Base-by-base conservation (phyloP, 2,888 invertebrate genomes). In the Petrolisthes manimaculis region DNA sequence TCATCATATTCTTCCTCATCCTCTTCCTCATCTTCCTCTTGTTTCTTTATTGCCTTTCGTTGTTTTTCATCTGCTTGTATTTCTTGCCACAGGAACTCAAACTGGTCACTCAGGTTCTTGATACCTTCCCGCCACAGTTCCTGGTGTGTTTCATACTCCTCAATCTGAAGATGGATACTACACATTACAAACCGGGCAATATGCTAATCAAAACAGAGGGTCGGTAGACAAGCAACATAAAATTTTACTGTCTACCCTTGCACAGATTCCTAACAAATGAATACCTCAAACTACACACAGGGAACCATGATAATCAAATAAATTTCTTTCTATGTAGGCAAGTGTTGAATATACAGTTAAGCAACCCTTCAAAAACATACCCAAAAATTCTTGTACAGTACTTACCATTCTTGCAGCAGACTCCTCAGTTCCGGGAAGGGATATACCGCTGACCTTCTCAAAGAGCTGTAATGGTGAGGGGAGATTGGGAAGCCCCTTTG, bases 381-480 rank as follows among this genome's bases (percentile, higher is more conserved):
- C 37, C 37, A 37, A 37, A 37, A 37, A 74, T 74, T 74, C 9
- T 78, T 24, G 53, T 5, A 78, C 37, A 37, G 9, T 12, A 88
- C 84, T 21, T 51, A 88, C 88, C 88, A 88, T 85, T 55, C 81
- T 85, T 8, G 69, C n/a, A 54, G 88, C 88, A 14, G 75, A 61
- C 24, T 88, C 88, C 54, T 88, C 88, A 18, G 84, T 54, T 37
- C 85, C 88, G 5, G 88, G 88, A n/a, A 88, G 78, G 14, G 74
- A 74, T 71, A 88, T 88, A 4, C 82, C 81, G n/a, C 84, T 91
- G 79, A 91, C 88, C 61, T 84, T 74, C 79, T 89, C 84, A 82
- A 91, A 89, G 37, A 91, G 82, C 69, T 89, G 56, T 37, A 91
- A 86, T 18, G 89, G 88, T 21, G 88, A 67, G 24, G 85, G 84